Evolutionary conservation across 1,140 invertebrate genomes (phyloP), one percentile per base, ranked within the genome.

Genomic region (Apis dorsata): DNA sequence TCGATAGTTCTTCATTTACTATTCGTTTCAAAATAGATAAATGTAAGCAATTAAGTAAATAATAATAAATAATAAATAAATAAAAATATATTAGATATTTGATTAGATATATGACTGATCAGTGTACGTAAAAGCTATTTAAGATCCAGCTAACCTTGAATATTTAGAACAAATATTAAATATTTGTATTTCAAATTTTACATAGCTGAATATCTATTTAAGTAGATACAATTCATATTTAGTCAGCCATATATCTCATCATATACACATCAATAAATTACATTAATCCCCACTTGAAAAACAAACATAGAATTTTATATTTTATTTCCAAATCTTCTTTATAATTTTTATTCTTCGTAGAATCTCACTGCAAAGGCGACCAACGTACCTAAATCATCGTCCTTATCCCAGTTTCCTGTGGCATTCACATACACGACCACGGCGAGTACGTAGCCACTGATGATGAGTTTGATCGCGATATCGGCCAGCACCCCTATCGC

Each of bases 401-500:
- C 93, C 84, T 88, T 93, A 87, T 93, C 93, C 93, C 93, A 94
- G 71, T 91, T 93, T 70, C 91, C 91, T 82, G 85, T 93, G 83
- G 93, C 92, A 68, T 91, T 91, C 59, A 91, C 90, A 76, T 86
- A 90, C 81, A 91, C 89, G 57, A 93, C 84, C 73, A 91, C 89
- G 53, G 91, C 89, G 63, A 93, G 87, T 81, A 93, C 85, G 80
- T 92, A 93, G 75, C 89, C 87, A 85, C 88, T 84, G 76, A 93
- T 90, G 81, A 92, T 82, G 57, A 93, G 80, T 88, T 89, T 93
- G 89, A 90, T 87, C 80, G 89, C 87, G 68, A 91, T 85, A 81
- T 88, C 87, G 75, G 76, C 69, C 79, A 92, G 78, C 83, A 84
- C 89, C 55, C 90, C 92, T 87, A 92, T 86, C 90, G 90, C 90